Conservation (phyloP, 2,888 invertebrate species). For the Caenorhabditis angaria region DNA sequence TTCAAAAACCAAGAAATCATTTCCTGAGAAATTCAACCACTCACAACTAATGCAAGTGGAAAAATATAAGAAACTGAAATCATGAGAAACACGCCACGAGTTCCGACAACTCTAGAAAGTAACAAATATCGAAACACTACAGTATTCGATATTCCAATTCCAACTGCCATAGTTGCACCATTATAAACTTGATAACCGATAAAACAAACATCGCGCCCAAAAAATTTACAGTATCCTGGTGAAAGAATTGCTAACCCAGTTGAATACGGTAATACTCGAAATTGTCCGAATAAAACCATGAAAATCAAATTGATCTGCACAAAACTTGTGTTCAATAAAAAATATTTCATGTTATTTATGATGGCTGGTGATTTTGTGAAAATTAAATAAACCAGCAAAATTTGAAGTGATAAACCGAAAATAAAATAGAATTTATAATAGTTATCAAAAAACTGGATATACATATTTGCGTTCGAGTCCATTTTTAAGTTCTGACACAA, state of each 20-base stretch:
- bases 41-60: not conserved
- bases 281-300: not conserved
- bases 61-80: not conserved
- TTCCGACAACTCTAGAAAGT: not conserved
- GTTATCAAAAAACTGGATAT: not conserved
- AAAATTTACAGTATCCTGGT: not conserved
- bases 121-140: not conserved
- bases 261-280: not conserved
- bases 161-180: not conserved
- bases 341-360: not conserved
- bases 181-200: not conserved
- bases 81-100: not conserved
- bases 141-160: not conserved
- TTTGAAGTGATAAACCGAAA: not conserved
- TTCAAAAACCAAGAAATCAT: too few relatives aligned
- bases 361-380: not conserved
- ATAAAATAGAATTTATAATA: not conserved
- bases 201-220: not conserved
- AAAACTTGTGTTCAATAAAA: not conserved
- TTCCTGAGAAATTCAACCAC: too few relatives aligned
- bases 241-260: not conserved
- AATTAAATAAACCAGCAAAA: not conserved
- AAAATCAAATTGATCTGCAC: not conserved
- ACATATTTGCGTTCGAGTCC: too few relatives aligned
- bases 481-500: too few relatives aligned